Evolutionary conservation across 2,888 invertebrate genomes (phyloP).

Genomic region (Apamea sordens): DNA sequence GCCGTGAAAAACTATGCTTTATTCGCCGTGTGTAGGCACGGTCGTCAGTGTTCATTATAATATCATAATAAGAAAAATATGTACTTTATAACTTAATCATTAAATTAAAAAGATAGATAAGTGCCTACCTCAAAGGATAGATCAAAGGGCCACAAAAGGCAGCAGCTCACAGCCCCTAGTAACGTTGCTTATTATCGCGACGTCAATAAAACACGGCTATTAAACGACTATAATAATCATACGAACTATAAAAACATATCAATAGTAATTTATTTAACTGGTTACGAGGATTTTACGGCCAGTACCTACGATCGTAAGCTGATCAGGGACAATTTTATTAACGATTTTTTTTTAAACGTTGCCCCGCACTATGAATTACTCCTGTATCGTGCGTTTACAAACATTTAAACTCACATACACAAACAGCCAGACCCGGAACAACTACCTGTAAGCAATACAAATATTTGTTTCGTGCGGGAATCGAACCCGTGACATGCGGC

Average conservation of each 20-base stretch:
- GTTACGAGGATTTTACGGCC: conserved; percentile 53
- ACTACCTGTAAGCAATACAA: too few relatives aligned
- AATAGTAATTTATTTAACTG: conserved; percentile 56
- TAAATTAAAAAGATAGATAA: background rate
- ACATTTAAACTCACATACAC: too few relatives aligned
- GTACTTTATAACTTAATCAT: background rate
- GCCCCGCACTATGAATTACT: too few relatives aligned
- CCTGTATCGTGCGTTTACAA: too few relatives aligned
- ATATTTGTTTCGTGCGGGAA: too few relatives aligned
- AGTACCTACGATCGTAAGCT: conserved; percentile 33
- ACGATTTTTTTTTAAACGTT: background rate
- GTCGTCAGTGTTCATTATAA: background rate
- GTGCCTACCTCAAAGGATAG: background rate
- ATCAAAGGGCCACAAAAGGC: background rate
- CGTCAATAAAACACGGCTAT: conserved; percentile 31
- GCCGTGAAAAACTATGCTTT: background rate
- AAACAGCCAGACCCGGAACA: too few relatives aligned
- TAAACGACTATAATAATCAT: conserved; percentile 39
- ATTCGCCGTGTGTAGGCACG: background rate
- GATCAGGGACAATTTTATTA: conserved; percentile 47
- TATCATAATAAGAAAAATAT: too few relatives aligned
- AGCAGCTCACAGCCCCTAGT: background rate
- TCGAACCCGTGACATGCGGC: too few relatives aligned
- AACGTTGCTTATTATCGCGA: background rate
- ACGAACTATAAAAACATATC: conserved; percentile 42